Percentiles rank a stretch among this genome's conserved stretches.
Evolutionary conservation across 1,140 invertebrate species (phyloP).

Genomic region (Sminthurides bifidus): DNA sequence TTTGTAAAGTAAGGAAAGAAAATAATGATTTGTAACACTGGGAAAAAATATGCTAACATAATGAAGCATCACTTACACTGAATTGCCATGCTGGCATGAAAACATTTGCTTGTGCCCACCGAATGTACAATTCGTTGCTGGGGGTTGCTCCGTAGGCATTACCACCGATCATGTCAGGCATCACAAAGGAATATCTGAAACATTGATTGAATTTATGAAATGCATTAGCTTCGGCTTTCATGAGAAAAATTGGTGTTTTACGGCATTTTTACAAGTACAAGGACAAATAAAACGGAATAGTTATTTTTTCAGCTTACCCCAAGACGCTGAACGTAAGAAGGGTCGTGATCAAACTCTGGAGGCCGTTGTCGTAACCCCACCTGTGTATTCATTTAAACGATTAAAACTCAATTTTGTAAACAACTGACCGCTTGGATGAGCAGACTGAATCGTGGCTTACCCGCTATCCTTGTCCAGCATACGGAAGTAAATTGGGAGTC

Average conservation of each 20-base stretch:
- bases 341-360: constrained; percentile 46
- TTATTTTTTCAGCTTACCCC: constrained; percentile 47
- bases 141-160: constrained; percentile 47
- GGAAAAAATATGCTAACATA: constrained; percentile 80
- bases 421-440: neutral
- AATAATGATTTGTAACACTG: neutral
- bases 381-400: constrained; percentile 87
- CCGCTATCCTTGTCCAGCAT: constrained; percentile 72
- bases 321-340: constrained; percentile 49
- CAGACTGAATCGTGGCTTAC: neutral
- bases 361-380: too few species aligned
- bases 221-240: constrained; percentile 60
- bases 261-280: too few species aligned
- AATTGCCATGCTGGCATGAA: constrained; percentile 81
- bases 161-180: constrained; percentile 87
- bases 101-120: constrained; percentile 77
- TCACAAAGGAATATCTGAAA: constrained; percentile 47
- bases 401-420: constrained; percentile 41
- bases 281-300: too few species aligned
- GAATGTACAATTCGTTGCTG: constrained; percentile 67
- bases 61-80: constrained; percentile 72
- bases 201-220: constrained; percentile 56
- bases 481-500: constrained; percentile 56
- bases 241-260: constrained; percentile 54
- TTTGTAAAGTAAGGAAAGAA: too few species aligned